Evolutionary conservation across 2,113 vertebrate genomes (phyloP), one percentile per base, ranked within the genome.

Genomic region (Trochalopteron elliotii): DNA sequence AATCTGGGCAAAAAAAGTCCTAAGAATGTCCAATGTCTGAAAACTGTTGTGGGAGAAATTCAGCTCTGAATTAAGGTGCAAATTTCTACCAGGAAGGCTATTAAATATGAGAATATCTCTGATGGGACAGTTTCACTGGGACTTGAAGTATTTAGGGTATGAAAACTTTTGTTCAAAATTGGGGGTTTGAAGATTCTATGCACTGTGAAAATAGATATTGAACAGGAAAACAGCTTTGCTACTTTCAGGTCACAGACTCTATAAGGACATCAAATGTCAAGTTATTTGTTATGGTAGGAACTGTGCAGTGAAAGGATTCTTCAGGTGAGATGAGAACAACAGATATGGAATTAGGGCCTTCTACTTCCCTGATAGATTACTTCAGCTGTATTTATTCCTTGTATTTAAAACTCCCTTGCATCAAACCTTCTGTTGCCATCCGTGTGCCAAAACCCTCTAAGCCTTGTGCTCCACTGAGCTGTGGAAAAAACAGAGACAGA

Each of bases 371-470:
- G 81, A 49, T 69, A 70, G 81, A 83, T 88, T 57, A 53, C 57
- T 85, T 89, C 45, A 72, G 91, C 74, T 87, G 81, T 91, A 87
- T 89, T 95, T 95, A 85, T 94, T 87, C 81, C 81, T 69, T 72
- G 61, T 80, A 72, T 80, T 93, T 78, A 72, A 92, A 84, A 80
- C 56, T 93, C 67, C 68, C 75, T 87, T 85, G 61, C 85, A 87
- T 70, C 79, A 60, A 93, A 59, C 85, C 94, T 96, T 97, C 96
- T 95, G 90, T 89, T 83, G 30, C 42, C 40, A 80, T 39, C 22
- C 30, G 21, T 20, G 30, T 91, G 90, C 92, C 95, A 97, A 90
- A 95, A 95, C 56, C 37, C 72, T 81, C 60, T 69, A 76, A 97
- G 84, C 63, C 60, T 85, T 90, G 78, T 69, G 61, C 77, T 91